Evolutionary conservation across 2,797 vertebrate genomes (phyloP).

Genomic region (Anguilla anguilla): DNA sequence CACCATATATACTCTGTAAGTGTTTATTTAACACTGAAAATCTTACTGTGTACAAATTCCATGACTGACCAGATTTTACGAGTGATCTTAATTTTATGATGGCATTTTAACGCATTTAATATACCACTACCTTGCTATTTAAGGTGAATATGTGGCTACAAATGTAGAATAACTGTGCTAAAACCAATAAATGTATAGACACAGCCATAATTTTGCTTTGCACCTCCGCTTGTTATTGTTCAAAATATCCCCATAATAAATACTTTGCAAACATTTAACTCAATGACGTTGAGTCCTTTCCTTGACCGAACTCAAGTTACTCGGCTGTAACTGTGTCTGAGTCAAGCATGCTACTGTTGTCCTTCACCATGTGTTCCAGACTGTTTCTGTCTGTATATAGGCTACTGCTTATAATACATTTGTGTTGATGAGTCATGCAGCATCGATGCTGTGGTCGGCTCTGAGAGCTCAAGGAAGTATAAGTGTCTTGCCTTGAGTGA

Average conservation of each 20-base stretch:
- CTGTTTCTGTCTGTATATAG: conserved; percentile 25
- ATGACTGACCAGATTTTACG: neutral
- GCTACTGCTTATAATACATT: conserved; percentile 51
- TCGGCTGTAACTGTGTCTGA: neutral
- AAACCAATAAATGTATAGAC: neutral
- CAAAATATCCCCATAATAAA: neutral
- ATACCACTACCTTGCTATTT: neutral
- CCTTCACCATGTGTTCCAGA: neutral
- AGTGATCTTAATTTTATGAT: neutral
- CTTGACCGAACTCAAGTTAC: neutral
- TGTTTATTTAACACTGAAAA: neutral
- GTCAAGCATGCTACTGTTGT: neutral
- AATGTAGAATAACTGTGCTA: neutral
- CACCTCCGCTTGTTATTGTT: neutral
- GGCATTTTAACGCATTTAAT: neutral
- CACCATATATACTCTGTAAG: too few species aligned
- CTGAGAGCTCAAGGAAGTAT: conserved; percentile 35
- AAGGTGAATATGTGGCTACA: neutral
- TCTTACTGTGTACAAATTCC: too few species aligned
- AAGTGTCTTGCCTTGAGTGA: conserved; percentile 47
- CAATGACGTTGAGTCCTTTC: neutral
- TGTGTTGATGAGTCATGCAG: conserved; percentile 57
- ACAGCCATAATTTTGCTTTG: neutral
- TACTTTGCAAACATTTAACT: neutral
- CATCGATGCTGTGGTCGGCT: conserved; percentile 51